phyloP scores from a whole-genome alignment of 30 jellyfish, hydroid and myxozoan species.

The Aurelia coerulea region DNA sequence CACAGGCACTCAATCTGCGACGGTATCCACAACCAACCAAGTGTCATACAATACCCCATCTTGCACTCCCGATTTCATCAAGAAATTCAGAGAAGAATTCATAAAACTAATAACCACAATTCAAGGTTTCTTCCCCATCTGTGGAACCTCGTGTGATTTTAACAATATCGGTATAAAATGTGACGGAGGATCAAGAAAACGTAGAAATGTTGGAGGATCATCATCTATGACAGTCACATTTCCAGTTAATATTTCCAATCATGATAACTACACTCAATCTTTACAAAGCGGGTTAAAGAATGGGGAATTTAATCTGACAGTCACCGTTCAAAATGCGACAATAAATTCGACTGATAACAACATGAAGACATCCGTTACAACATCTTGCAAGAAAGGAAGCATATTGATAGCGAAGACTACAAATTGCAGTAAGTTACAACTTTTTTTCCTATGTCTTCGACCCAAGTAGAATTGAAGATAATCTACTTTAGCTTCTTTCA shows the following conservation, averaged over 20 bases:
- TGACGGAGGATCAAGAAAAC: constrained; percentile 60
- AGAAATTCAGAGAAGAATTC: constrained; percentile 52
- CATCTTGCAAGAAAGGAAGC: constrained; percentile 40
- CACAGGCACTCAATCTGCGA: constrained; percentile 54
- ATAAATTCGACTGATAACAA: constrained; percentile 46
- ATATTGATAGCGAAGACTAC: constrained; percentile 11
- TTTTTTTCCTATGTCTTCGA: no score
- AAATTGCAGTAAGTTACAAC: constrained; percentile 10
- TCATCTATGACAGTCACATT: constrained; percentile 47
- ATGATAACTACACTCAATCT: constrained; percentile 37
- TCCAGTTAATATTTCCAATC: constrained; percentile 54
- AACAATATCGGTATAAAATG: constrained; percentile 65
- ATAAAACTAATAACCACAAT: constrained; percentile 21
- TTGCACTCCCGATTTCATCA: constrained; percentile 69
- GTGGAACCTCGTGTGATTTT: constrained; percentile 87
- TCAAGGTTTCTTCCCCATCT: constrained; percentile 66
- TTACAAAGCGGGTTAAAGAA: constrained; percentile 47
- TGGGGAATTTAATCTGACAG: constrained; percentile 35
- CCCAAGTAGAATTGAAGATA: no score
- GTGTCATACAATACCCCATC: constrained; percentile 60
- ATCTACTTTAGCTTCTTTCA: no score
- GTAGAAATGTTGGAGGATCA: constrained; percentile 70
- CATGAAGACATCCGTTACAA: constrained; percentile 19
- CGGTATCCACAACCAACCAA: constrained; percentile 38
- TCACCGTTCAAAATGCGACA: constrained; percentile 39